Conservation (phyloP, 1,140 invertebrate genomes). For the Lysiphlebus fabarum region DNA sequence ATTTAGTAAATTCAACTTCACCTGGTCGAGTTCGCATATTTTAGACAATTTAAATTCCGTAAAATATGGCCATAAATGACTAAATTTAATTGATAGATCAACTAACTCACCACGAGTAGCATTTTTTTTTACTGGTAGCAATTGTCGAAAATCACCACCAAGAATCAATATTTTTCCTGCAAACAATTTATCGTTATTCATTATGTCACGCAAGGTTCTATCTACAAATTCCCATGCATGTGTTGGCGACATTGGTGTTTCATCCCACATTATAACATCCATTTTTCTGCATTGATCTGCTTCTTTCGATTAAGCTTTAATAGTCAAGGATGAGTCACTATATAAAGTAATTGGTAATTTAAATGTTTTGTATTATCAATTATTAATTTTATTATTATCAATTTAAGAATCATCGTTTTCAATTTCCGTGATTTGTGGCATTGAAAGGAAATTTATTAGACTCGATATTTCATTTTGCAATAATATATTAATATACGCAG, state of each 20-base stretch:
- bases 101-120: conserved; percentile 22
- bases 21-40: conserved; percentile 23
- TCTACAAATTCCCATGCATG: neutral
- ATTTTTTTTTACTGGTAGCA: conserved; percentile 25
- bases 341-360: conserved; percentile 1
- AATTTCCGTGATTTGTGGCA: too few species aligned
- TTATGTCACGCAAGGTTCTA: neutral
- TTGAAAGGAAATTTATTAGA: too few species aligned
- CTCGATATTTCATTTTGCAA: too few species aligned
- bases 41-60: conserved; percentile 19
- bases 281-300: neutral
- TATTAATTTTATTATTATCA: too few species aligned
- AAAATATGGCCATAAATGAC: conserved; percentile 24
- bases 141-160: conserved; percentile 31
- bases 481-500: conserved; percentile 1
- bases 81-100: conserved; percentile 25
- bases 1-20: conserved; percentile 23
- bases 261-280: conserved; percentile 4
- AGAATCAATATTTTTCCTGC: neutral
- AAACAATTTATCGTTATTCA: neutral
- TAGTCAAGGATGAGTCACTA: neutral
- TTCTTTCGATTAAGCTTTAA: conserved; percentile 7
- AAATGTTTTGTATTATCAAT: too few species aligned
- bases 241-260: neutral
- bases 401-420: too few species aligned